Evolutionary conservation across 1,140 invertebrate species (phyloP).

Genomic region (Vanessa tameamea): DNA sequence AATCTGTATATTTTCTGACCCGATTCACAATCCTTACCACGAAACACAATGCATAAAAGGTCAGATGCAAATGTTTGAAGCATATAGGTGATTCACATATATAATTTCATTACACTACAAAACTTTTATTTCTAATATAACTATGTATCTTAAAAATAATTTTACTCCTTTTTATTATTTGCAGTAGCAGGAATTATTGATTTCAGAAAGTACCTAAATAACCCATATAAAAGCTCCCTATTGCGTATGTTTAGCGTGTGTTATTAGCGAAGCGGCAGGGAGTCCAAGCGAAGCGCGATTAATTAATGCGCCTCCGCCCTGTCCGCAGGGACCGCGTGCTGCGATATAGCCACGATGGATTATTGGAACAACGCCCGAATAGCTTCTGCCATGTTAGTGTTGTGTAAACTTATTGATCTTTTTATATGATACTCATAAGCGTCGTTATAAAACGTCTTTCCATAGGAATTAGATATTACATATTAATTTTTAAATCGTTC

Average conservation of each 20-base stretch:
- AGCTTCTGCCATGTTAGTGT: slow-evolving; percentile 42
- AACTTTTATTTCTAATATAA: no score
- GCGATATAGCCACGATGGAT: slow-evolving; percentile 51
- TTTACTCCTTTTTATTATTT: no score
- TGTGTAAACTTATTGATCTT: slow-evolving; percentile 26
- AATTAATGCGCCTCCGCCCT: slow-evolving; percentile 74
- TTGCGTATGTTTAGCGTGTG: slow-evolving; percentile 62
- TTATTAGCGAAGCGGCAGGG: slow-evolving; percentile 57
- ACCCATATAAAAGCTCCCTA: slow-evolving; percentile 54
- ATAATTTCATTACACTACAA: no score
- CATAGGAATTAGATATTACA: no score
- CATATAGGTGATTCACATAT: no score
- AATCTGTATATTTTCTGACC: no score
- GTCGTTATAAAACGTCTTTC: background rate
- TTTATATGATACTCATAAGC: slow-evolving; percentile 7
- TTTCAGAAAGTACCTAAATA: slow-evolving; percentile 42
- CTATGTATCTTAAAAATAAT: no score
- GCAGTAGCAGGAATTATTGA: slow-evolving; percentile 5
- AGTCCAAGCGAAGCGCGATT: slow-evolving; percentile 66
- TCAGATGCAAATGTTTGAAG: no score
- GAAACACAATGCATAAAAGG: no score
- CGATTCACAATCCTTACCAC: no score
- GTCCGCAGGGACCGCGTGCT: slow-evolving; percentile 56
- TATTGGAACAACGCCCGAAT: slow-evolving; percentile 59
- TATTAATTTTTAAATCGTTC: no score